A percentile compares a stretch with the other conserved stretches of the same genome.
Conservation (phyloP, 2,797 vertebrate species). For the Ceyx erithaca region DNA sequence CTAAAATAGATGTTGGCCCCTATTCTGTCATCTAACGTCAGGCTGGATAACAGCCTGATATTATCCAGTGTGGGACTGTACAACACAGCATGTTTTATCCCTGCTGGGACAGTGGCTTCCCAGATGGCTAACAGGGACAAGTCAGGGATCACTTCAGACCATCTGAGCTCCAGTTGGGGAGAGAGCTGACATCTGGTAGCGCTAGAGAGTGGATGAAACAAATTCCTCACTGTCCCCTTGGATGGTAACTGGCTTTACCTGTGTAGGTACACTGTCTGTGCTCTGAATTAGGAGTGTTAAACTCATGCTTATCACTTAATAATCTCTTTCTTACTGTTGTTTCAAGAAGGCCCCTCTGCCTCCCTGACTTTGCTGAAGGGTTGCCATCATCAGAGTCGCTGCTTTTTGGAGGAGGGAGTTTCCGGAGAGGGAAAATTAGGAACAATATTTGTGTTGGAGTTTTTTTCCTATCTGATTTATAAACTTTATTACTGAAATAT, state of each 20-base stretch:
- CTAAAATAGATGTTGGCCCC: not conserved
- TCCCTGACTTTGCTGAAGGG: not conserved
- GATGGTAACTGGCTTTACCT: not conserved
- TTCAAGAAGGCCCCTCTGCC: not conserved
- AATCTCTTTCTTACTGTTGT: not conserved
- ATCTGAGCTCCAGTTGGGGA: not conserved
- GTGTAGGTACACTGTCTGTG: not conserved
- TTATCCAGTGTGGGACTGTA: not conserved
- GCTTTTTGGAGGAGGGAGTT: not conserved
- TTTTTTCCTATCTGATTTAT: not conserved
- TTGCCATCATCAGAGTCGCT: not conserved
- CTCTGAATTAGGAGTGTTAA: not conserved
- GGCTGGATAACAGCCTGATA: not conserved
- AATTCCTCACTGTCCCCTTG: not conserved
- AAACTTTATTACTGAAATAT: not conserved
- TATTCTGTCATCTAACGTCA: not conserved
- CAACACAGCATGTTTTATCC: not conserved
- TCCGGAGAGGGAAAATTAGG: not conserved
- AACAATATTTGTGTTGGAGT: not conserved
- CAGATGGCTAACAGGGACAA: not conserved
- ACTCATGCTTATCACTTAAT: not conserved
- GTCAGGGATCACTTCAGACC: not conserved
- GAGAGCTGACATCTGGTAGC: not conserved
- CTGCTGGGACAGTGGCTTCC: constrained; percentile 25
- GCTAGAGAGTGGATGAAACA: not conserved